Conservation (phyloP, 1,140 invertebrate genomes). For the Leptestheria dahalacensis region DNA sequence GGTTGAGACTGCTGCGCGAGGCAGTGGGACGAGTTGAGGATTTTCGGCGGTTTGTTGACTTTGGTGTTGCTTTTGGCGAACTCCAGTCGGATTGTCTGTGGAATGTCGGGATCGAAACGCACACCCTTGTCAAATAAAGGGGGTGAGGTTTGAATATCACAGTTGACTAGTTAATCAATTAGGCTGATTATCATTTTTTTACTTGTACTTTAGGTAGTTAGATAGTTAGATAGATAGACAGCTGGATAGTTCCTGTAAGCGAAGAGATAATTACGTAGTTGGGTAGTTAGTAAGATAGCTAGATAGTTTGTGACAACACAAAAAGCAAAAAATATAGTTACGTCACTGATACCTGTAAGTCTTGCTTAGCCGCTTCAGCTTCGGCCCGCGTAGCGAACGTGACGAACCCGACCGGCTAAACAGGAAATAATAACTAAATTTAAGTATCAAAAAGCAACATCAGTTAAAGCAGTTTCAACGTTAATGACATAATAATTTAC, state of each 20-base stretch:
- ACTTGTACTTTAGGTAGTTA: neutral
- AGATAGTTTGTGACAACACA: too few species aligned
- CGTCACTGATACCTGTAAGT: conserved; percentile 67
- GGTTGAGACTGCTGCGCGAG: neutral
- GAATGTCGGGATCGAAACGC: conserved; percentile 98
- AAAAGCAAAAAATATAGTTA: neutral
- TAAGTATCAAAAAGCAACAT: too few species aligned
- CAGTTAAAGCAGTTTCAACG: neutral
- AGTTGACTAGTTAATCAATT: too few species aligned
- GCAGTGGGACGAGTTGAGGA: conserved; percentile 54
- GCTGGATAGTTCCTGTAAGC: too few species aligned
- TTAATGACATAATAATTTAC: neutral
- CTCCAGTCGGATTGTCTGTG: conserved; percentile 99
- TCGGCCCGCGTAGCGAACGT: conserved; percentile 94
- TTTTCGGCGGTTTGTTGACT: conserved; percentile 97
- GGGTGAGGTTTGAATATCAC: too few species aligned
- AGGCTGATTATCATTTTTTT: too few species aligned
- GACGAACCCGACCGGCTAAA: conserved; percentile 97
- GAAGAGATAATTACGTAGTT: too few species aligned
- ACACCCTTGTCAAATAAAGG: too few species aligned
- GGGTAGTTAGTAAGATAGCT: too few species aligned
- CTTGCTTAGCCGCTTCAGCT: conserved; percentile 96
- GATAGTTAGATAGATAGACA: neutral
- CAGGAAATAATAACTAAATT: conserved; percentile 25
- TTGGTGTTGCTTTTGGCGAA: conserved; percentile 99